phyloP scores from a whole-genome alignment of 2,888 invertebrate genomes.

The Brachynemurus nebulosus region DNA sequence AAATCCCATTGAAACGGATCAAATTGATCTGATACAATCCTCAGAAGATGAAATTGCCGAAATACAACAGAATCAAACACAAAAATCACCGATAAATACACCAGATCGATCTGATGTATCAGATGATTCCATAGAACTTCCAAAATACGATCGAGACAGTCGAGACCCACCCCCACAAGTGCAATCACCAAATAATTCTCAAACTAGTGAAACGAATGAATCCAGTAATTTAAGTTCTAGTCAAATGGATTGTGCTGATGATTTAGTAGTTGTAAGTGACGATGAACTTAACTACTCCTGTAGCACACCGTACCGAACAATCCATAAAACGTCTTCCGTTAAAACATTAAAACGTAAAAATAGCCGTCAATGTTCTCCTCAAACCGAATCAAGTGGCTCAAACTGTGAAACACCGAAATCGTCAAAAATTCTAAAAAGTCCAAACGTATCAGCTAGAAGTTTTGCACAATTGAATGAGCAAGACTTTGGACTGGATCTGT shows the following conservation, averaged over 20 bases:
- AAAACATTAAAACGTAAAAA: neutral
- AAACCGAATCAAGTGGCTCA: neutral
- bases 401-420: neutral
- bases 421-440: neutral
- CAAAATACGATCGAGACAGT: neutral
- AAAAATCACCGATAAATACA: no score
- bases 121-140: neutral
- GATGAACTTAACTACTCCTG: slow-evolving; percentile 51
- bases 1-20: no score
- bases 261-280: slow-evolving; percentile 35
- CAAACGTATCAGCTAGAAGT: neutral
- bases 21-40: no score
- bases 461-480: neutral
- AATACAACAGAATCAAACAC: no score
- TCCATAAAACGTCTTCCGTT: neutral
- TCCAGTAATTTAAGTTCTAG: slow-evolving; percentile 23
- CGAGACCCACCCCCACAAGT: no score
- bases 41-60: no score
- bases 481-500: no score
- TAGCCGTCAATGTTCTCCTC: neutral
- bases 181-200: neutral
- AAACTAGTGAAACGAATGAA: neutral
- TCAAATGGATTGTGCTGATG: slow-evolving; percentile 22
- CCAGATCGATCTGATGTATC: no score
- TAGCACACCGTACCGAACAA: slow-evolving; percentile 21